phyloP scores from a whole-genome alignment of 1,140 invertebrate genomes.

The Whitmania pigra region DNA sequence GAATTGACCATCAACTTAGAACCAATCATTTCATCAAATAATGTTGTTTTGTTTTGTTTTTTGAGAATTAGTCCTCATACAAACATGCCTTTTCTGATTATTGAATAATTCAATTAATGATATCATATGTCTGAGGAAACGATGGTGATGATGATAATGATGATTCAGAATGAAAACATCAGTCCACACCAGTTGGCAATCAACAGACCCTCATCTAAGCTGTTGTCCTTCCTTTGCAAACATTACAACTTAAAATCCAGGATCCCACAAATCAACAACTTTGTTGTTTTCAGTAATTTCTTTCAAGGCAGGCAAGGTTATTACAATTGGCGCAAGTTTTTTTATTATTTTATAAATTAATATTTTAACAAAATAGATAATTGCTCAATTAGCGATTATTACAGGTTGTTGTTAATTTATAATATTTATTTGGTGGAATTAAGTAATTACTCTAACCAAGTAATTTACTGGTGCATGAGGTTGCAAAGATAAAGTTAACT shows the following conservation, averaged over 20 bases:
- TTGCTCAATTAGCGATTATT: too few relatives aligned
- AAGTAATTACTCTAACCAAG: too few relatives aligned
- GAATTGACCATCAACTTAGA: background rate
- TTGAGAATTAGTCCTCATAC: background rate
- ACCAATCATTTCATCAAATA: too few relatives aligned
- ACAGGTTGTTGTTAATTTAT: too few relatives aligned
- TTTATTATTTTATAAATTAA: too few relatives aligned
- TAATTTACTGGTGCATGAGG: too few relatives aligned
- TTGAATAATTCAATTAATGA: background rate
- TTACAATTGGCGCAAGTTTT: background rate
- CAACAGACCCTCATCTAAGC: conserved; percentile 75
- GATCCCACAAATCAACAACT: conserved; percentile 73
- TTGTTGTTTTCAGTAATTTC: conserved; percentile 71
- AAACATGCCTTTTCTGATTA: background rate
- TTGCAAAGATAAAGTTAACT: too few relatives aligned
- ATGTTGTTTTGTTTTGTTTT: too few relatives aligned
- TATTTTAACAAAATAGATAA: too few relatives aligned
- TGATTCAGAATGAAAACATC: conserved; percentile 55
- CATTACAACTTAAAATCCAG: conserved; percentile 60
- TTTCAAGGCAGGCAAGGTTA: conserved; percentile 44
- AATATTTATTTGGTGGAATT: too few relatives aligned
- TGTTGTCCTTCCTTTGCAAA: conserved; percentile 67
- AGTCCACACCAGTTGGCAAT: conserved; percentile 64
- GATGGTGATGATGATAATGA: too few relatives aligned
- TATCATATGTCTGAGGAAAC: background rate